Percentiles rank a stretch among this genome's conserved stretches.
Conservation (phyloP, 1,140 invertebrate genomes). For the Camponotus floridanus region DNA sequence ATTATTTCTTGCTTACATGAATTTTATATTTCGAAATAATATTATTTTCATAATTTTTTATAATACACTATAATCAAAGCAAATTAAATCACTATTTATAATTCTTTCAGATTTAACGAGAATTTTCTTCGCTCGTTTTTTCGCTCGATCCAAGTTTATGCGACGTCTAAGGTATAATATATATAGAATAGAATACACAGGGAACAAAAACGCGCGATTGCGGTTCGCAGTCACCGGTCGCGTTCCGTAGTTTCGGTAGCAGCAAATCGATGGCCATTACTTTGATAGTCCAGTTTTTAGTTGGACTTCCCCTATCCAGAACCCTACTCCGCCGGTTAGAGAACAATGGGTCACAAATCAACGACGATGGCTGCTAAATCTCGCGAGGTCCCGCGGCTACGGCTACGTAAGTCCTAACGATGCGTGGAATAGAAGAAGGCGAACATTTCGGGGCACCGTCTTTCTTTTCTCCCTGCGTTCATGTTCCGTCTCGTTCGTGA, state of each 20-base stretch:
- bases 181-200: background rate
- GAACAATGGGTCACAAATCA: conserved; percentile 82
- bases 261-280: conserved; percentile 78
- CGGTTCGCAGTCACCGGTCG: conserved; percentile 1
- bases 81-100: background rate
- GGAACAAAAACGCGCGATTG: conserved; percentile 40
- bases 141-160: conserved; percentile 25
- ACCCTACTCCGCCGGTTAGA: conserved; percentile 38
- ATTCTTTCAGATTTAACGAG: conserved; percentile 19
- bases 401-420: conserved; percentile 72
- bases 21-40: background rate
- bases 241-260: conserved; percentile 47
- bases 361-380: conserved; percentile 75
- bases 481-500: conserved; percentile 44
- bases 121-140: background rate
- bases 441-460: conserved; percentile 60
- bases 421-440: conserved; percentile 72
- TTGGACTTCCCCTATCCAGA: conserved; percentile 38
- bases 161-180: conserved; percentile 46
- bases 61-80: background rate
- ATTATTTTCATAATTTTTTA: background rate
- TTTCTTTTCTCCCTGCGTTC: conserved; percentile 57
- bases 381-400: conserved; percentile 66
- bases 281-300: conserved; percentile 79
- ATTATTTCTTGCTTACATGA: background rate